phyloP scores from a whole-genome alignment of 2,888 invertebrate species.

The Drosophila robusta region DNA sequence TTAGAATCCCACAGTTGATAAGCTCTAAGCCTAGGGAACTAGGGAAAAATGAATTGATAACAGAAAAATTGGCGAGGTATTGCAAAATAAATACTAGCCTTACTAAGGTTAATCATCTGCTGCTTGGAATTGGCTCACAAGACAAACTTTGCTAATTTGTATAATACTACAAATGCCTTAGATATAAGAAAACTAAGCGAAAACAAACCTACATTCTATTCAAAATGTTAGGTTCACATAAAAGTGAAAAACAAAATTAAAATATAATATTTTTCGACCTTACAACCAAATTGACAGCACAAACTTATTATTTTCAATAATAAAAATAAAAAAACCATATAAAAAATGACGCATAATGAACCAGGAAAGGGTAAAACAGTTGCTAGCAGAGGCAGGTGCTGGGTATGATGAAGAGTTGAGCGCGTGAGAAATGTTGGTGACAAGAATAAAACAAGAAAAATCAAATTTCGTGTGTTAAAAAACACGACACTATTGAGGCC shows the following conservation, averaged over 20 bases:
- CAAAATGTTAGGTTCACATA: constrained; percentile 47
- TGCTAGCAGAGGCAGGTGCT: not conserved
- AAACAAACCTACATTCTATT: not conserved
- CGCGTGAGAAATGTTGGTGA: too few species aligned
- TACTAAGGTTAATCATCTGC: constrained; percentile 46
- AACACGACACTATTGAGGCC: too few species aligned
- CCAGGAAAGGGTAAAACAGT: not conserved
- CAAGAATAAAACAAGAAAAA: too few species aligned
- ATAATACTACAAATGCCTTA: constrained; percentile 17
- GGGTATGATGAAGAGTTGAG: constrained; percentile 1
- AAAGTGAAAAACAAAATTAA: constrained; percentile 28
- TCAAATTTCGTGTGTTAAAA: too few species aligned
- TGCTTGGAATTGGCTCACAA: not conserved
- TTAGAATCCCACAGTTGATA: constrained; percentile 37
- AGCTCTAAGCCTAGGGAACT: constrained; percentile 23
- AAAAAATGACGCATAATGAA: constrained; percentile 36
- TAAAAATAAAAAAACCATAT: constrained; percentile 62
- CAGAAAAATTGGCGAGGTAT: constrained; percentile 8
- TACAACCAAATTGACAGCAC: constrained; percentile 70
- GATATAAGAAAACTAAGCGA: not conserved
- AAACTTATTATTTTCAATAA: constrained; percentile 69
- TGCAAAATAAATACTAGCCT: constrained; percentile 34
- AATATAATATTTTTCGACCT: constrained; percentile 29
- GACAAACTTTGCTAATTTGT: constrained; percentile 40
- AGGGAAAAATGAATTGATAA: constrained; percentile 37